Base-by-base conservation (phyloP, 2,888 invertebrate species). In the Caenorhabditis wallacei region DNA sequence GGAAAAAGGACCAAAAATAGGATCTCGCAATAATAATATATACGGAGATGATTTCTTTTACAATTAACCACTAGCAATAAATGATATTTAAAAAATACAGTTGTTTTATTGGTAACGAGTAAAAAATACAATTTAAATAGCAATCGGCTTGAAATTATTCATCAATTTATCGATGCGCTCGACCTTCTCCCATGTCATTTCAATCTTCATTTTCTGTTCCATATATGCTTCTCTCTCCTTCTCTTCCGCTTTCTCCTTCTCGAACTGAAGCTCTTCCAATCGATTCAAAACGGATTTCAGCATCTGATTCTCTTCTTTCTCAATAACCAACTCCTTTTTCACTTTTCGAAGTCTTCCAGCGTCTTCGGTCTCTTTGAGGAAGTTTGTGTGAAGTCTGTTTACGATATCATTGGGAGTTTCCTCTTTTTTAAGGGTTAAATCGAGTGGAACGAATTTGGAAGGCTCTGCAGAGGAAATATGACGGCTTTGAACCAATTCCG, bases 351-450 rank as follows among this genome's bases (percentile, higher is more conserved):
- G 22, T 35, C 46, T 16, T 43, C 64, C 74, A 20, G 56, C 74
- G 5, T 48, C 48, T 20, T 64, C 35, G 1, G 74, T 74, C 18
- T 54, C 63, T 46, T 24, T 22, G 24, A 57, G n/a, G 35, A 74
- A 74, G 22, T 46, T 74, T 1, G 20, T 35, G 20, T 66, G 43
- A 16, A 74, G 64, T 35, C 64, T 46, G 2, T 24, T 35, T 1
- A 63, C 66, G 11, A n/a, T 24, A 18, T 69, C 43, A 16, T 64
- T 46, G 2, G 16, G 11, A 0, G 64, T 43, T n/a, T 56, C 56
- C 22, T 64, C 56, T 24, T 48, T 63, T 13, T 24, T 64, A 2
- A 61, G 5, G 26, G 40, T 56, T 22, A 74, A 3, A 37, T 74
- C 56, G 11, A 74, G 13, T 8, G 46, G 22, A n/a, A 26, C 18